These are phyloP conservation scores for Nemoura dubitans DNA, from an alignment of 2,888 invertebrate species.

Conservation along the genomic window DNA sequence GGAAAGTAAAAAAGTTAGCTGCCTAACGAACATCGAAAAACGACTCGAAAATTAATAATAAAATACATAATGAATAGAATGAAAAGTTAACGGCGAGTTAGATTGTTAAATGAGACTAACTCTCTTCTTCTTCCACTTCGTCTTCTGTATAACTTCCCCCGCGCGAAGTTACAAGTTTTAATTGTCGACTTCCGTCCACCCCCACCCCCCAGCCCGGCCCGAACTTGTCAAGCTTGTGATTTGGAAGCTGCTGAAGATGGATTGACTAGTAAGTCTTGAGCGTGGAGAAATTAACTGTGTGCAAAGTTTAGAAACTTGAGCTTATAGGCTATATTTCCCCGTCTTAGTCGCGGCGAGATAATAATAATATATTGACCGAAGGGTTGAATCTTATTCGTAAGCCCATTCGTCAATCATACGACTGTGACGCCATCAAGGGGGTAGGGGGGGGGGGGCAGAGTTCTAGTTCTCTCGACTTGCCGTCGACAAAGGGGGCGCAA, in stretches of 20 bases:
- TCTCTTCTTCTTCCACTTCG: neutral
- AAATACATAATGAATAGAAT: neutral
- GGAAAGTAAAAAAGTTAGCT: neutral
- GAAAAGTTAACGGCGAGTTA: neutral
- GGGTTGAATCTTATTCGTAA: neutral
- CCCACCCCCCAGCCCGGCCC: too few species aligned
- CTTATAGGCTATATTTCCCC: neutral
- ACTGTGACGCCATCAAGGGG: neutral
- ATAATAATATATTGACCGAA: neutral
- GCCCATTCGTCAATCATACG: neutral
- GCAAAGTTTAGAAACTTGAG: neutral
- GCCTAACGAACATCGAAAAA: neutral
- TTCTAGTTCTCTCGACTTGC: too few species aligned
- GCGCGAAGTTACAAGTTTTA: constrained; percentile 3
- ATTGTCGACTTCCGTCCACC: constrained; percentile 1
- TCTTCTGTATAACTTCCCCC: neutral
- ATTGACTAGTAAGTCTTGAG: neutral
- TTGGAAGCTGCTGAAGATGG: neutral
- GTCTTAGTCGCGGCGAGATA: neutral
- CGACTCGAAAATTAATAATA: neutral
- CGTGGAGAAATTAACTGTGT: neutral
- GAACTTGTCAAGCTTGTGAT: constrained; percentile 5
- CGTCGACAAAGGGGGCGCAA: too few species aligned
- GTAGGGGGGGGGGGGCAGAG: neutral
- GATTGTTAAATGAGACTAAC: neutral